Percentiles rank a stretch among this genome's conserved stretches.
These are phyloP conservation scores for Oxytorus armatus DNA, from an alignment of 2,888 invertebrate genomes.

Conservation along the genomic window DNA sequence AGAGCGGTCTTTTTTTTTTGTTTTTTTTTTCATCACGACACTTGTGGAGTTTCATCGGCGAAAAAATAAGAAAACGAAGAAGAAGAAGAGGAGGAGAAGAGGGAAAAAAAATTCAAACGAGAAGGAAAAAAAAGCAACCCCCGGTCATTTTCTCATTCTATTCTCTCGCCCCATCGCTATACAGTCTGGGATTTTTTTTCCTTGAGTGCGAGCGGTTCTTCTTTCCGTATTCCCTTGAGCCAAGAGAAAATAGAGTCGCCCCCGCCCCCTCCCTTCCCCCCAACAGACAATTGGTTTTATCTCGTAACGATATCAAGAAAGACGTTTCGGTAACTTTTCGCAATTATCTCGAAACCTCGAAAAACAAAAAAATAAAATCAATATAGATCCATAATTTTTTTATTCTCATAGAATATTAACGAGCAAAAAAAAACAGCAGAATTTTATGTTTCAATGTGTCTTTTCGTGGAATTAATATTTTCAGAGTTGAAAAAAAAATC, in stretches of 20 bases:
- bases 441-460: no score
- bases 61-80: constrained; percentile 32
- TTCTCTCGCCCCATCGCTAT: neutral
- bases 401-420: no score
- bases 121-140: constrained; percentile 28
- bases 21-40: constrained; percentile 61
- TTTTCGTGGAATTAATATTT: no score
- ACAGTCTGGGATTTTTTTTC: constrained; percentile 38
- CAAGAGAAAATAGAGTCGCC: constrained; percentile 51
- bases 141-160: constrained; percentile 40
- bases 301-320: constrained; percentile 59
- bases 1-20: no score
- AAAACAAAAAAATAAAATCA: no score
- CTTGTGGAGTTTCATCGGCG: constrained; percentile 47
- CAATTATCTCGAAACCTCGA: no score
- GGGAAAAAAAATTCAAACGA: constrained; percentile 10
- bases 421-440: no score
- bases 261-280: constrained; percentile 1
- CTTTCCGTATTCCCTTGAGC: constrained; percentile 32
- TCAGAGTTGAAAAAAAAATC: no score
- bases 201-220: constrained; percentile 31
- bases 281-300: constrained; percentile 61
- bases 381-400: no score
- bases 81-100: neutral
- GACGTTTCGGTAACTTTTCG: constrained; percentile 46